Base-by-base conservation (phyloP, 2,113 vertebrate species). In the Tragelaphus strepsiceros region DNA sequence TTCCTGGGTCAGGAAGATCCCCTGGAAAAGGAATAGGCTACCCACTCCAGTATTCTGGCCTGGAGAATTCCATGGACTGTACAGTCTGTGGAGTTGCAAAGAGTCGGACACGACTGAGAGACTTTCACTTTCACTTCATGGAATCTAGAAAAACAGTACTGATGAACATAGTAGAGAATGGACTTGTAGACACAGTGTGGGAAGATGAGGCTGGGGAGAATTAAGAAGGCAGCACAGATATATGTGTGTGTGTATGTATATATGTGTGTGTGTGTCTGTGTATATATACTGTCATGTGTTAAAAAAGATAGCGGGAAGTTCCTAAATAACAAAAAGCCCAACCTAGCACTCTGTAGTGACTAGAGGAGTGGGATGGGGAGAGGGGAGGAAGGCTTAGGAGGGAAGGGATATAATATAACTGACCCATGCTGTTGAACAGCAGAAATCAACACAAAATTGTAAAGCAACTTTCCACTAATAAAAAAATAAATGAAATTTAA, bases 21-120 rank as follows among this genome's bases (percentile, higher is more conserved):
- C 28, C 61, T 62, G 61, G 28, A 30, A 28, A 62, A 62, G 61
- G 28, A 62, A 30, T 62, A 62, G 61, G 13, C 2, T 62, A 30
- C 61, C 28, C 61, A 30, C 13, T 30, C 28, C 61, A 30, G 6
- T 30, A 30, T 62, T 62, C 13, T 62, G 61, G 61, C 28, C 28
- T 62, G 28, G 61, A 30, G 61, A 62, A 62, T 62, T 28, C 61
- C 28, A 15, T 30, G 61, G 61, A 30, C 59, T 61, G 59, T 30
- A 30, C 28, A 62, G 61, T 62, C 61, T 62, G 61, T 62, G 28
- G 61, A 6, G 61, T 62, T 62, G 61, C 61, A 62, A 15, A 62
- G 28, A 62, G 28, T 30, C 2, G 6, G 61, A 62, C 13, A 30
- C 2, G 1, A 30, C 61, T 30, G 28, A 62, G 28, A 0, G 6